These are phyloP conservation scores for Colinus virginianus DNA, from an alignment of 2,113 vertebrate genomes.

Conservation along the genomic window DNA sequence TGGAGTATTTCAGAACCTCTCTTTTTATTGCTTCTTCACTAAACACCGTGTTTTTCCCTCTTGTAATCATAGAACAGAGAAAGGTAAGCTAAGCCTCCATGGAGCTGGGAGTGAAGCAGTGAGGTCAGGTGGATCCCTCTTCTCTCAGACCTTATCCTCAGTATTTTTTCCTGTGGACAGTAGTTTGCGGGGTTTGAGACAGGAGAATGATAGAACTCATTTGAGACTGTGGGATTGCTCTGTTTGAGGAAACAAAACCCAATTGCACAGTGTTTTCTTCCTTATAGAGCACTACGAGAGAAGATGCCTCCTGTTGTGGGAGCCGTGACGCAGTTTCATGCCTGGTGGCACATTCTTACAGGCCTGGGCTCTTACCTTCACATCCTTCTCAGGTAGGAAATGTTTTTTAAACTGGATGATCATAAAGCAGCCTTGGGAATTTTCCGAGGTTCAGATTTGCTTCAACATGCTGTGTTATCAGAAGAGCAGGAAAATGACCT, in stretches of 20 bases:
- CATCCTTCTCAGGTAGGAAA: slow-evolving; percentile 91
- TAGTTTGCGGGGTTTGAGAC: neutral
- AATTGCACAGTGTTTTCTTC: neutral
- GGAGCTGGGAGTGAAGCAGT: neutral
- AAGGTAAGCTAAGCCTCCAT: neutral
- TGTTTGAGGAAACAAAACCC: neutral
- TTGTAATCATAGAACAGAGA: neutral
- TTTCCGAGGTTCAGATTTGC: neutral
- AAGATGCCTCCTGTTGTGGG: slow-evolving; percentile 86
- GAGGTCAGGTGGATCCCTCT: neutral
- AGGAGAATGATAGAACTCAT: neutral
- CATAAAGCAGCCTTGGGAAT: neutral
- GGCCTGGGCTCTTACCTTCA: slow-evolving; percentile 97
- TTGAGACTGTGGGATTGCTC: neutral
- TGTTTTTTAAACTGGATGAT: neutral
- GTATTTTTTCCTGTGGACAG: neutral
- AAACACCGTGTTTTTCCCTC: neutral
- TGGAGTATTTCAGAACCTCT: neutral
- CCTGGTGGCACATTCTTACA: slow-evolving; percentile 98
- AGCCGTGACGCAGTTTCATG: slow-evolving; percentile 94
- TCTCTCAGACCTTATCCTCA: neutral
- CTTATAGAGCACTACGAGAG: slow-evolving; percentile 84
- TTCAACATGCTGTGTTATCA: neutral
- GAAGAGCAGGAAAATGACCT: neutral
- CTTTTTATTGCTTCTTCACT: neutral